Evolutionary conservation across 2,888 invertebrate species (phyloP).

Genomic region (Schizaphis graminum): DNA sequence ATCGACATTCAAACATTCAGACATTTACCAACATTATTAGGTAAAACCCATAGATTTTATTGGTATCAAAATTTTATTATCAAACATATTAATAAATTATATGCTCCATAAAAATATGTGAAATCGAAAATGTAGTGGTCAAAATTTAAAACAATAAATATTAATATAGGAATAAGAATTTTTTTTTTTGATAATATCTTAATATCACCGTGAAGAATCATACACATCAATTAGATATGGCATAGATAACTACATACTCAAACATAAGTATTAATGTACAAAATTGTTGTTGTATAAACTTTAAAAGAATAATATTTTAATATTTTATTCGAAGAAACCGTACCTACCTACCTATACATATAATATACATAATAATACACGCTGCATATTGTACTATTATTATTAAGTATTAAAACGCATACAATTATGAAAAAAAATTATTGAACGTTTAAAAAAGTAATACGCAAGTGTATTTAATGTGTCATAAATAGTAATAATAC

Average conservation of each 20-base stretch:
- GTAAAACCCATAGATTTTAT: not conserved
- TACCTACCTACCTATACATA: not conserved
- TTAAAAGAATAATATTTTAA: not conserved
- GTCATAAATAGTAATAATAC: slow-evolving; percentile 4
- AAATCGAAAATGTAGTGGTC: not conserved
- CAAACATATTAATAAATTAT: not conserved
- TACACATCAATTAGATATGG: not conserved
- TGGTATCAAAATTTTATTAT: not conserved
- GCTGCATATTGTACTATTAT: not conserved
- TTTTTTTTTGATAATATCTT: not conserved
- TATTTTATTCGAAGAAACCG: not conserved
- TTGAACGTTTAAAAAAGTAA: not conserved
- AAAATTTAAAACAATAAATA: not conserved
- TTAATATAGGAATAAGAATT: not conserved
- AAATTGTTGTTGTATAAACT: not conserved
- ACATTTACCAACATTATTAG: not conserved
- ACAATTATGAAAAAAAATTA: not conserved
- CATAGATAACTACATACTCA: not conserved
- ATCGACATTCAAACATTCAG: not conserved
- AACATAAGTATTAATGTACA: not conserved
- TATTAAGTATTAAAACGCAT: not conserved
- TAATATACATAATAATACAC: not conserved
- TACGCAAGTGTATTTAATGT: not conserved
- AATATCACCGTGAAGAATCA: not conserved
- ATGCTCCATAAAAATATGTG: not conserved